A percentile compares a stretch with the other conserved stretches of the same genome.
Evolutionary conservation across 2,888 invertebrate genomes (phyloP).

Genomic region (Atethmia centrago): DNA sequence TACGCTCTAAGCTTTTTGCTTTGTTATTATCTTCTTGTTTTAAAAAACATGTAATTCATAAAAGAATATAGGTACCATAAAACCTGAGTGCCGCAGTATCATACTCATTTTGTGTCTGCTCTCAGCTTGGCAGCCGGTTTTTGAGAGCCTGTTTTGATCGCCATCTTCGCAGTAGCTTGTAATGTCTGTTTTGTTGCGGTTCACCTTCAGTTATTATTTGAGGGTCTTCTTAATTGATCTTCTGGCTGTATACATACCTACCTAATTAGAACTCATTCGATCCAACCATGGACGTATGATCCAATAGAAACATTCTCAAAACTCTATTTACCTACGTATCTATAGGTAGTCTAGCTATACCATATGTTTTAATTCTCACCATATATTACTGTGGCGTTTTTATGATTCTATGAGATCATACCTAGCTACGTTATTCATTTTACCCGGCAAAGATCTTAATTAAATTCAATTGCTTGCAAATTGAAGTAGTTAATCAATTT

Average conservation of each 20-base stretch:
- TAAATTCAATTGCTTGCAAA: constrained; percentile 74
- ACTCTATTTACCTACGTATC: not conserved
- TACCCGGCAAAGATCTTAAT: constrained; percentile 67
- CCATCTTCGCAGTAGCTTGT: constrained; percentile 26
- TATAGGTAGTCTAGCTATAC: not conserved
- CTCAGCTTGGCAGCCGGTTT: constrained; percentile 62
- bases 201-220: constrained; percentile 34
- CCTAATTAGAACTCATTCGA: not conserved
- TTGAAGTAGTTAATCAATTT: constrained; percentile 66
- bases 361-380: constrained; percentile 41
- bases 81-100: constrained; percentile 3
- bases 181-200: constrained; percentile 28
- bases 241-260: not conserved
- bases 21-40: not conserved
- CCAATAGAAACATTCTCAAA: not conserved
- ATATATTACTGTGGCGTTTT: constrained; percentile 39
- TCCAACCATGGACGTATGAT: not conserved
- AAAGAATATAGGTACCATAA: not conserved
- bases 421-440: constrained; percentile 59
- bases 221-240: constrained; percentile 4
- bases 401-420: constrained; percentile 63
- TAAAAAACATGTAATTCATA: not conserved
- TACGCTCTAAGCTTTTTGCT: not conserved
- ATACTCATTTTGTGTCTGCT: constrained; percentile 22
- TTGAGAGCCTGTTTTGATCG: constrained; percentile 57